These are phyloP conservation scores for Castor canadensis DNA, from an alignment of 2,113 vertebrate species.

Conservation along the genomic window DNA sequence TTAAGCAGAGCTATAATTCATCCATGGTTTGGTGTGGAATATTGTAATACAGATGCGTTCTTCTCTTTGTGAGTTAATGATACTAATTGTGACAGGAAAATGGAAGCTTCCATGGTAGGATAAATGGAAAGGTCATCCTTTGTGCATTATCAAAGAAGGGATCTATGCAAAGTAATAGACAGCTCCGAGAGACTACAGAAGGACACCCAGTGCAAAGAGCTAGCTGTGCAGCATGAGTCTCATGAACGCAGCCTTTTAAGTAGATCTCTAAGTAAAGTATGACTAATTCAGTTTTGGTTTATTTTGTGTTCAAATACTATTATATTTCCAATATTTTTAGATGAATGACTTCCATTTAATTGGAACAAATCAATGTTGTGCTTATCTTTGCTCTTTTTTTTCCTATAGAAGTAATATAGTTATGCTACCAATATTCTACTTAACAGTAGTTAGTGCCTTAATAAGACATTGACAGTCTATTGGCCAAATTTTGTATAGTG, in stretches of 20 bases:
- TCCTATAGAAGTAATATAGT: not conserved
- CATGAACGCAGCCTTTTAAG: not conserved
- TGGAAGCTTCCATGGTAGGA: slow-evolving; percentile 47
- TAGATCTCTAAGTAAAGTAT: not conserved
- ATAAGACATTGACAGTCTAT: not conserved
- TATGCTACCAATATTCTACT: not conserved
- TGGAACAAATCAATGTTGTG: not conserved
- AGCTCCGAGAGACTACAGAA: not conserved
- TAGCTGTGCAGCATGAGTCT: not conserved
- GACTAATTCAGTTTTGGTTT: not conserved
- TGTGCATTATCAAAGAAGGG: slow-evolving; percentile 37
- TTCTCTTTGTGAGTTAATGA: slow-evolving; percentile 66
- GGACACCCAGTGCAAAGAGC: not conserved
- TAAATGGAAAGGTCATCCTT: slow-evolving; percentile 71
- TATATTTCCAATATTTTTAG: not conserved
- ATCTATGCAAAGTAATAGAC: slow-evolving; percentile 5
- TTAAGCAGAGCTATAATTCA: slow-evolving; percentile 67
- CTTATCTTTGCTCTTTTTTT: not conserved
- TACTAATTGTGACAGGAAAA: slow-evolving; percentile 69
- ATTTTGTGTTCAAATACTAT: not conserved
- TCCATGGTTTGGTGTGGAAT: slow-evolving; percentile 37
- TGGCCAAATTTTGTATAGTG: not conserved
- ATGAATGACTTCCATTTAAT: not conserved
- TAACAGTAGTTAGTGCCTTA: not conserved
- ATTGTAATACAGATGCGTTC: not conserved